phyloP scores from a whole-genome alignment of 2,113 vertebrate genomes.

The Rhombomys opimus region DNA sequence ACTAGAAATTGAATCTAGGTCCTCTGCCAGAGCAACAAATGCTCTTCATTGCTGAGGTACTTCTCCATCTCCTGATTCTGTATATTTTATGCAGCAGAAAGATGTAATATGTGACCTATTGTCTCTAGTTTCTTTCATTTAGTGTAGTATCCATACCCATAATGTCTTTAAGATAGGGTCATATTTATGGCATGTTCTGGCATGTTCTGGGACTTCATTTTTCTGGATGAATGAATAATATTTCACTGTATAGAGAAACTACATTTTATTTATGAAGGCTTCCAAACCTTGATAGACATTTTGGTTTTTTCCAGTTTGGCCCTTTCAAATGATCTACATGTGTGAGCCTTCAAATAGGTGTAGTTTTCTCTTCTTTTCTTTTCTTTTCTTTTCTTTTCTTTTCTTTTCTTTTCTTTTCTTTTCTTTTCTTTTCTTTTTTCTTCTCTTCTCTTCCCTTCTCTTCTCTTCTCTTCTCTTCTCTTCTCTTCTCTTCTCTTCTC shows the following conservation, averaged over 20 bases:
- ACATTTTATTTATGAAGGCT: not conserved
- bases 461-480: too few species aligned
- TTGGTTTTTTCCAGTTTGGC: not conserved
- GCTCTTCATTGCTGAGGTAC: not conserved
- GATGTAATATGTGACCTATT: not conserved
- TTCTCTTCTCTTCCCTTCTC: too few species aligned
- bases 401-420: too few species aligned
- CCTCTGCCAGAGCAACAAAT: not conserved
- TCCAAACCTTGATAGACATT: not conserved
- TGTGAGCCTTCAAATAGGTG: not conserved
- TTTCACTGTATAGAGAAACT: not conserved
- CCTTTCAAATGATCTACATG: not conserved
- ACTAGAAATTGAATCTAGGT: not conserved
- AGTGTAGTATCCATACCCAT: not conserved
- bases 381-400: too few species aligned
- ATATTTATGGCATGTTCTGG: not conserved
- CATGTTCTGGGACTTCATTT: not conserved
- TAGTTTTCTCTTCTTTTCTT: too few species aligned
- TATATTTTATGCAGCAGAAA: not conserved
- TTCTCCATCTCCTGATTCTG: not conserved
- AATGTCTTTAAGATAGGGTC: not conserved
- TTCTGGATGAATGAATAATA: not conserved
- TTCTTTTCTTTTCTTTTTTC: too few species aligned
- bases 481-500: too few species aligned
- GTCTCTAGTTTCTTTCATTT: not conserved